These are phyloP conservation scores for Amniataba percoides DNA, from an alignment of 2,797 vertebrate species.

Conservation along the genomic window DNA sequence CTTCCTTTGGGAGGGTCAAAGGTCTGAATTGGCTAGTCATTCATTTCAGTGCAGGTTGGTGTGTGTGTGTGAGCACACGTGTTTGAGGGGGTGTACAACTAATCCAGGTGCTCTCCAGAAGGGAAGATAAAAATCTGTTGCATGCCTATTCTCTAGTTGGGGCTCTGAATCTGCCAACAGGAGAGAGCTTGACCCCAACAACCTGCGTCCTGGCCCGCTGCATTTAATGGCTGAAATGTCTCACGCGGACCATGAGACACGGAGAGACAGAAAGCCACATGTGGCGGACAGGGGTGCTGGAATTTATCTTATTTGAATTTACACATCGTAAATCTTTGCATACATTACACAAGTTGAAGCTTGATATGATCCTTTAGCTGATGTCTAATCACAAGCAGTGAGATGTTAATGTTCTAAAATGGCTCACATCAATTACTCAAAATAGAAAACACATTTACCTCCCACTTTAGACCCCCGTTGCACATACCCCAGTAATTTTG, in stretches of 20 bases:
- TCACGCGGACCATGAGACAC: constrained; percentile 20
- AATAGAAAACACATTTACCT: constrained; percentile 61
- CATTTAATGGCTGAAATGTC: constrained; percentile 55
- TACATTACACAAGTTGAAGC: constrained; percentile 46
- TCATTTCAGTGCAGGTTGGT: constrained; percentile 37
- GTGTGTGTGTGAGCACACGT: constrained; percentile 25
- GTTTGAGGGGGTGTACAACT: constrained; percentile 19
- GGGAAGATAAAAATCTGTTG: constrained; percentile 74
- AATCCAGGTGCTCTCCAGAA: constrained; percentile 71
- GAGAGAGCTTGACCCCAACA: constrained; percentile 64
- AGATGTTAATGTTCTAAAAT: constrained; percentile 50
- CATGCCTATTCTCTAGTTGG: constrained; percentile 49
- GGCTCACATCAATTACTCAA: constrained; percentile 47
- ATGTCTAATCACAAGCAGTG: constrained; percentile 48
- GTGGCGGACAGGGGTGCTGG: constrained; percentile 21
- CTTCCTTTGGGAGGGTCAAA: constrained; percentile 49
- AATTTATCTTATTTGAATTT: constrained; percentile 53
- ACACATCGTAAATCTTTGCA: constrained; percentile 48
- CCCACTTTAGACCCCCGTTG: constrained; percentile 1
- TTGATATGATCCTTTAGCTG: constrained; percentile 59
- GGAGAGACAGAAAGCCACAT: constrained; percentile 40
- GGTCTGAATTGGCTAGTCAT: constrained; percentile 59
- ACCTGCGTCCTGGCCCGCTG: constrained; percentile 40
- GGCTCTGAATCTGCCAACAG: constrained; percentile 72
- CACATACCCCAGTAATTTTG: constrained; percentile 55